Base-by-base conservation (phyloP, 2,888 invertebrate genomes). In the Synergus gifuensis region DNA sequence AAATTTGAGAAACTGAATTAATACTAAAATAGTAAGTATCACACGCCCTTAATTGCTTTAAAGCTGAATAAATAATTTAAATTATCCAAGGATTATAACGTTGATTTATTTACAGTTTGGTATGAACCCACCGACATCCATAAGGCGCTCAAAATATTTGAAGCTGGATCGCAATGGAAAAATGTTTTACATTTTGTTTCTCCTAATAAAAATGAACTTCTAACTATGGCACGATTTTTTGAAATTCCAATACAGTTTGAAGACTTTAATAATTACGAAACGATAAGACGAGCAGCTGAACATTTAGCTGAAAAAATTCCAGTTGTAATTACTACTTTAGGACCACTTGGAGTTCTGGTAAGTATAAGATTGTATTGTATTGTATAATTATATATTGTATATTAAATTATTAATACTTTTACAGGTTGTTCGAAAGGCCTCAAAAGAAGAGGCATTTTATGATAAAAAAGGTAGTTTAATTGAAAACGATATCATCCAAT, bases 121-220 rank as follows among this genome's bases (percentile, higher is more conserved):
- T 98, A 96, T 91, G 98, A 98, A 91, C 98, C 98, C 0, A 98
- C 98, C 0, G 98, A 98, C 88, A 93, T 95, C 87, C 94, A 95
- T 85, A 96, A 96, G 89, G 96, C 97, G 0, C 91, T 92, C 0
- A 97, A 96, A 91, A 95, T 96, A 40, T 96, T 97, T 83, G 79
- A 90, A 79, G 82, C 86, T 16, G 83, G 82, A 60, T 42, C 85
- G 4, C 88, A 90, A 58, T 93, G 93, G 92, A 90, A 92, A 80
- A 83, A 87, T 28, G 87, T 92, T 0, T 88, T 96, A 42, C 92
- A 93, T 28, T 95, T 95, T 85, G 94, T 96, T 8, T 96, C 97
- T 1, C 98, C 98, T 0, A 98, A 98, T 91, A 89, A 96, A 58
- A 94, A 94, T 79, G 98, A 98, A 93, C 93, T 98, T 49, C 93